These are phyloP conservation scores for Rhimphoctona megacephalus DNA, from an alignment of 2,888 invertebrate species.

Conservation along the genomic window DNA sequence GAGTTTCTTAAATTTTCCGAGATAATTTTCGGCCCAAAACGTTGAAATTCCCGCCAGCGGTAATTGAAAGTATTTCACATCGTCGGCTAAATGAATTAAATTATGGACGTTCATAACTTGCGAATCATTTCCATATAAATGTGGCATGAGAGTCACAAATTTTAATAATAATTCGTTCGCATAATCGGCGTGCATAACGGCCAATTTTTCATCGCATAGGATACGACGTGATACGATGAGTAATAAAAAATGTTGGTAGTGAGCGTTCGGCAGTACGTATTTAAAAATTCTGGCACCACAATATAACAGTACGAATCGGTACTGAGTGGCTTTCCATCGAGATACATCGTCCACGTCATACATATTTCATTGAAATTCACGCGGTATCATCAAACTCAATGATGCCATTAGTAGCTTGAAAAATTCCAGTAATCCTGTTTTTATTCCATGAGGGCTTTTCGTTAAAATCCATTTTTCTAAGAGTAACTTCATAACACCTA, in stretches of 20 bases:
- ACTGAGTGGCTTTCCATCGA: conserved; percentile 73
- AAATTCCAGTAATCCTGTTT: background rate
- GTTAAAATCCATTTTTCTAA: conserved; percentile 51
- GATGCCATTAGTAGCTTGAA: background rate
- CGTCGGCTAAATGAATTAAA: conserved; percentile 22
- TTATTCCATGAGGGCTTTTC: background rate
- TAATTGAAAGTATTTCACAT: conserved; percentile 4
- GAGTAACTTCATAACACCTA: conserved; percentile 59
- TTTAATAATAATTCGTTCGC: conserved; percentile 13
- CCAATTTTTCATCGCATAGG: background rate
- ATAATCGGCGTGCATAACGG: background rate
- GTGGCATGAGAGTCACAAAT: conserved; percentile 24
- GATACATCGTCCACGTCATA: conserved; percentile 63
- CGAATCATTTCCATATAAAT: conserved; percentile 16
- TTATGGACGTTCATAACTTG: conserved; percentile 23
- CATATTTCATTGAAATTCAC: conserved; percentile 70
- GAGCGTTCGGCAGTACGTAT: background rate
- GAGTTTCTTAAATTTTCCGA: conserved; percentile 1
- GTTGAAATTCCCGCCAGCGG: conserved; percentile 8
- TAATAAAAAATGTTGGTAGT: conserved; percentile 36
- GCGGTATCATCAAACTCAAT: conserved; percentile 32
- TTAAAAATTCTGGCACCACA: conserved; percentile 18
- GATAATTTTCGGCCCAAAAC: conserved; percentile 32
- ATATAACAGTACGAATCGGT: conserved; percentile 66
- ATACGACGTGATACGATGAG: conserved; percentile 7